Conservation (phyloP, 1,140 invertebrate species). For the Hypsibius dujardini region DNA sequence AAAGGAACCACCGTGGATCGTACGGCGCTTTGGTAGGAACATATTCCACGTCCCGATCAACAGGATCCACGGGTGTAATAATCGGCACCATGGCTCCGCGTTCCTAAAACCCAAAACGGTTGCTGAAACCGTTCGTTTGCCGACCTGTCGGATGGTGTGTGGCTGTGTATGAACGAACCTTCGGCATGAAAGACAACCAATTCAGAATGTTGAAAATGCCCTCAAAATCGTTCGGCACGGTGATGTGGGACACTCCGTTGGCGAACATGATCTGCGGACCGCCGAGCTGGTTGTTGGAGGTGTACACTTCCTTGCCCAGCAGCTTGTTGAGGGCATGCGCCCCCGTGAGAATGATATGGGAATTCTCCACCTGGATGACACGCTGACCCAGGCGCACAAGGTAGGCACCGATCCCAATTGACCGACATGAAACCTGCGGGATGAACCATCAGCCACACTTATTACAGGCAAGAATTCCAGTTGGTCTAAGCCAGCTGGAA, state of each 20-base stretch:
- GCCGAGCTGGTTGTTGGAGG: conserved; percentile 92
- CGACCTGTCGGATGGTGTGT: no score
- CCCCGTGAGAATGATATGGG: conserved; percentile 93
- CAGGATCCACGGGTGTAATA: conserved; percentile 50
- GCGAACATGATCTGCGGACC: conserved; percentile 93
- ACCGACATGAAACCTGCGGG: conserved; percentile 84
- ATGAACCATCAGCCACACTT: no score
- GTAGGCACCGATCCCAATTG: conserved; percentile 96
- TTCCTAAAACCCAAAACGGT: conserved; percentile 32
- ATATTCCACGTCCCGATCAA: conserved; percentile 68
- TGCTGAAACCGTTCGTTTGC: no score
- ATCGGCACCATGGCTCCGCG: conserved; percentile 57
- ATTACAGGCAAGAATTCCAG: no score
- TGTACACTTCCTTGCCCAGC: conserved; percentile 80
- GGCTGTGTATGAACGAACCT: no score
- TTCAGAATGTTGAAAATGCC: conserved; percentile 70
- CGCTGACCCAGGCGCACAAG: conserved; percentile 75
- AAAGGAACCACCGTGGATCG: conserved; percentile 69
- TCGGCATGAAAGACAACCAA: conserved; percentile 45
- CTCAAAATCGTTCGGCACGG: conserved; percentile 71
- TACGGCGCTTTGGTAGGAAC: conserved; percentile 73
- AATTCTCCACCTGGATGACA: conserved; percentile 93
- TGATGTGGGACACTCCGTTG: conserved; percentile 84
- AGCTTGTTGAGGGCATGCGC: conserved; percentile 84
- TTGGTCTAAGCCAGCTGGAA: conserved; percentile 24